phyloP scores from a whole-genome alignment of 1,140 invertebrate species.

The Periplaneta americana region DNA sequence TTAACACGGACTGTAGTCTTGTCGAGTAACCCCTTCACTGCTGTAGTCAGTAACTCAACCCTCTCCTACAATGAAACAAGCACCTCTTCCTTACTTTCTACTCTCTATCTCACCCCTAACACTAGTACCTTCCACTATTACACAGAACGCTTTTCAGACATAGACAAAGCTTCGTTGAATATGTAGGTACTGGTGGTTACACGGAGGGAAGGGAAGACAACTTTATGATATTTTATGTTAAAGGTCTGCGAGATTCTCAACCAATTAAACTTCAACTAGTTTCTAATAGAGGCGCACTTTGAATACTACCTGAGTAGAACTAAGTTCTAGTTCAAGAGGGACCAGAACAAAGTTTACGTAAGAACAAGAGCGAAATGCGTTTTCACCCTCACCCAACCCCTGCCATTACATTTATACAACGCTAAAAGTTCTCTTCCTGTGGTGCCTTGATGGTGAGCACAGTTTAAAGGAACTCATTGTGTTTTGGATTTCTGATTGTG shows the following conservation, averaged over 20 bases:
- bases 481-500: too few species aligned
- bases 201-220: rapidly evolving
- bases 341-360: not conserved
- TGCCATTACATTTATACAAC: not conserved
- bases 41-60: not conserved
- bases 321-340: not conserved
- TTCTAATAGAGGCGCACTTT: not conserved
- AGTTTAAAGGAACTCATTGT: too few species aligned
- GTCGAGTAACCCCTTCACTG: not conserved
- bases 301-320: not conserved
- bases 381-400: not conserved
- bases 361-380: not conserved
- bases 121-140: not conserved
- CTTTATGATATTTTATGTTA: not conserved
- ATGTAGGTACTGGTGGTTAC: not conserved
- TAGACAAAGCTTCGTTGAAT: not conserved
- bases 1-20: too few species aligned
- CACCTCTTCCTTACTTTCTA: not conserved
- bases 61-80: not conserved
- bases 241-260: not conserved
- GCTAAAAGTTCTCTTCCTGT: not conserved
- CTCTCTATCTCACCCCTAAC: not conserved
- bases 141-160: not conserved
- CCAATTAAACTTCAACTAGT: not conserved
- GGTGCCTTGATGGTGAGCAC: too few species aligned